These are phyloP conservation scores for Otolemur garnettii DNA, from an alignment of 2,113 vertebrate genomes.

Conservation along the genomic window DNA sequence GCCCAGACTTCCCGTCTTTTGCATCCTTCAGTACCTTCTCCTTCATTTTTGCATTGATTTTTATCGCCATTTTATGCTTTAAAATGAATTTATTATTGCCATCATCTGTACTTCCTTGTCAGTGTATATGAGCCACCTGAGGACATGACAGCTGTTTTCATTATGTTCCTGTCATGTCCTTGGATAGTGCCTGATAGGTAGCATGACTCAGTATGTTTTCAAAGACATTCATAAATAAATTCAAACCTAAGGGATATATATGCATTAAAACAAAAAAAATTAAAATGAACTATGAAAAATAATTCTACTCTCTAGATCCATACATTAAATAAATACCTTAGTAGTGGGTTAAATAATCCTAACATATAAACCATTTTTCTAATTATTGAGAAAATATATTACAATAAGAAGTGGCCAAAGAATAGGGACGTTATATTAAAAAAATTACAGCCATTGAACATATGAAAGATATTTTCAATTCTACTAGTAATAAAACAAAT, in stretches of 20 bases:
- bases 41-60: background rate
- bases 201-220: background rate
- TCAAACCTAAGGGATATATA: background rate
- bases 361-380: background rate
- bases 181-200: background rate
- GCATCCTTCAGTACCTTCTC: background rate
- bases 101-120: background rate
- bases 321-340: no score
- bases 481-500: background rate
- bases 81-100: background rate
- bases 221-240: background rate
- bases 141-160: background rate
- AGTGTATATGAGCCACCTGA: background rate
- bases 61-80: background rate
- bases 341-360: no score
- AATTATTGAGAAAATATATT: background rate
- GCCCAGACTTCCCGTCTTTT: background rate
- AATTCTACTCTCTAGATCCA: background rate
- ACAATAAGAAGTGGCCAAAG: background rate
- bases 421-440: background rate
- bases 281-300: background rate
- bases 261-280: background rate
- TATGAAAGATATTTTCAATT: background rate
- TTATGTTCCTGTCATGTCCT: background rate
- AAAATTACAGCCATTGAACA: background rate